Percentiles rank a stretch among this genome's conserved stretches.
Evolutionary conservation across 2,888 invertebrate species (phyloP).

Genomic region (Aproaerema taeniolella): DNA sequence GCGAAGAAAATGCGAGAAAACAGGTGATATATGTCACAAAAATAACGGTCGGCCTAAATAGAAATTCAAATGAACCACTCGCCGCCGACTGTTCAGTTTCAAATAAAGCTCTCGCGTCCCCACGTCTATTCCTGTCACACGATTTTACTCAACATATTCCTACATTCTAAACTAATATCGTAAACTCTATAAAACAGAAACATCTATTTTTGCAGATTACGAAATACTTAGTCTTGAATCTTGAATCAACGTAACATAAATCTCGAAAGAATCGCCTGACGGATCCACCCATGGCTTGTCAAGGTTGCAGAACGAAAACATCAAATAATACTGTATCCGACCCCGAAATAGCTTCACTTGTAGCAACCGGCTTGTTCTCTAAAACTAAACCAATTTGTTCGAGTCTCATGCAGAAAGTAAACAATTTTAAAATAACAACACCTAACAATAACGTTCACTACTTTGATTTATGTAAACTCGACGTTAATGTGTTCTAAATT

Average conservation of each 20-base stretch:
- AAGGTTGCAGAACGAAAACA: slow-evolving; percentile 59
- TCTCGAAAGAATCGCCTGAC: slow-evolving; percentile 58
- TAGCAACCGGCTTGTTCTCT: slow-evolving; percentile 38
- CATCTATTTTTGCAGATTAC: slow-evolving; percentile 72
- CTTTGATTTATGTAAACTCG: slow-evolving; percentile 30
- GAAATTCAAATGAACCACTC: slow-evolving; percentile 31
- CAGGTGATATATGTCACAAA: slow-evolving; percentile 9
- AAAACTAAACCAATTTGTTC: slow-evolving; percentile 37
- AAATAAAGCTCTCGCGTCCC: slow-evolving; percentile 61
- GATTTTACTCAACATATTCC: slow-evolving; percentile 31
- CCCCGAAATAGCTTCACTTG: slow-evolving; percentile 50
- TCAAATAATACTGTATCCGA: slow-evolving; percentile 53
- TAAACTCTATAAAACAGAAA: slow-evolving; percentile 73
- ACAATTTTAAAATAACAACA: slow-evolving; percentile 31
- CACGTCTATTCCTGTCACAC: slow-evolving; percentile 55
- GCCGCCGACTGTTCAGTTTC: slow-evolving; percentile 44
- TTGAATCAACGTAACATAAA: slow-evolving; percentile 36
- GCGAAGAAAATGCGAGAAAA: too few species aligned
- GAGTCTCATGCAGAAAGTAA: slow-evolving; percentile 30
- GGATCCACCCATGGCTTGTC: slow-evolving; percentile 44
- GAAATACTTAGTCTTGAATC: slow-evolving; percentile 57
- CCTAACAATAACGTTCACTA: slow-evolving; percentile 30
- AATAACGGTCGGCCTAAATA: slow-evolving; percentile 21
- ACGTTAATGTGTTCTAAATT: slow-evolving; percentile 25
- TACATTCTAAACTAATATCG: slow-evolving; percentile 59